Conservation (phyloP, 1,140 invertebrate species). For the Heliothis virescens region DNA sequence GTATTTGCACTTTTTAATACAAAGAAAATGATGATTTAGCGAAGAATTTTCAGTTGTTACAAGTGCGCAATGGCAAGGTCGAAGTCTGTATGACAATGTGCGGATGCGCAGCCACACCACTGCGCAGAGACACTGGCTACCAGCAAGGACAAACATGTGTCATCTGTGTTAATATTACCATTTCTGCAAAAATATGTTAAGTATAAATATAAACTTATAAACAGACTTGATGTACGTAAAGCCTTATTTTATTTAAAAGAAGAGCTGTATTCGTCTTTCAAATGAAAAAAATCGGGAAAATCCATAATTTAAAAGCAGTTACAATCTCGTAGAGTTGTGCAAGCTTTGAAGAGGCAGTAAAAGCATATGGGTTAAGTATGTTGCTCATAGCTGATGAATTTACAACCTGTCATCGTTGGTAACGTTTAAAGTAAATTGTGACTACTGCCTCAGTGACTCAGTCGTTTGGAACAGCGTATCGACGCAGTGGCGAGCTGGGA, state of each 20-base stretch:
- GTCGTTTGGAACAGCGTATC: constrained; percentile 6
- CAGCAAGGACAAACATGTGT: constrained; percentile 21
- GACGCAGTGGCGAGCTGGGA: neutral
- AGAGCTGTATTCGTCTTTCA: neutral
- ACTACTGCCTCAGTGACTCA: neutral
- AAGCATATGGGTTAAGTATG: constrained; percentile 28
- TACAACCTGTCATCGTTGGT: constrained; percentile 23
- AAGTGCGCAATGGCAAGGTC: constrained; percentile 39
- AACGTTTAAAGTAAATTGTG: constrained; percentile 5
- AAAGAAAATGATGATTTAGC: constrained; percentile 6
- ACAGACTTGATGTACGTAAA: neutral
- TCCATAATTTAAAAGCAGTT: constrained; percentile 5
- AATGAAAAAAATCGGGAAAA: constrained; percentile 14
- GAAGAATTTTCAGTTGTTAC: constrained; percentile 23
- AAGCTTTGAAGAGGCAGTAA: constrained; percentile 25
- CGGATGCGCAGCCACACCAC: constrained; percentile 23
- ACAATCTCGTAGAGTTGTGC: neutral
- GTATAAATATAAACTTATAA: neutral
- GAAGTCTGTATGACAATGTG: constrained; percentile 24
- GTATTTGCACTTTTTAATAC: neutral
- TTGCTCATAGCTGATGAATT: neutral
- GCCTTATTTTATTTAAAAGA: neutral
- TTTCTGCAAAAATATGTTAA: constrained; percentile 6
- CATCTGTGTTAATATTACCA: constrained; percentile 25
- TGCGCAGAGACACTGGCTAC: neutral